Evolutionary conservation across 2,888 invertebrate genomes (phyloP).

Genomic region (Dyspetes luteomarginatus): DNA sequence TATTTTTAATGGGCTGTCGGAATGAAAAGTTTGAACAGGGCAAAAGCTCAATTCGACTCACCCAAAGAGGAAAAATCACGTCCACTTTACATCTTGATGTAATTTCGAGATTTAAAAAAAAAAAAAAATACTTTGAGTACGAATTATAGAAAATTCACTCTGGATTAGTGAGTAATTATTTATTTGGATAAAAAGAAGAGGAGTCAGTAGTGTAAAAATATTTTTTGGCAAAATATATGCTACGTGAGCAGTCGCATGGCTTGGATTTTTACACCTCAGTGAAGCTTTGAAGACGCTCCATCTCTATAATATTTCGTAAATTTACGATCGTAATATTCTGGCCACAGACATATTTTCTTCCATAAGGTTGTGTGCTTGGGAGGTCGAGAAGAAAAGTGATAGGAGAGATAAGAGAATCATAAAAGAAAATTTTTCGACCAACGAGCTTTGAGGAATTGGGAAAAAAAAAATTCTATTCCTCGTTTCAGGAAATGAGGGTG

Average conservation of each 20-base stretch:
- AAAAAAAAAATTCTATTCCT: neutral
- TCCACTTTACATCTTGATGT: neutral
- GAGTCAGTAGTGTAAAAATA: neutral
- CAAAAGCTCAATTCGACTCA: neutral
- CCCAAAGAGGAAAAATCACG: too few relatives aligned
- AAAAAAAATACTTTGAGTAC: too few relatives aligned
- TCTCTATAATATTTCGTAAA: neutral
- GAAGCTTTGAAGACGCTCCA: neutral
- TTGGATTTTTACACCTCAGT: neutral
- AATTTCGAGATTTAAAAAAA: neutral
- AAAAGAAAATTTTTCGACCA: neutral
- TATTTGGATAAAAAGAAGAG: neutral
- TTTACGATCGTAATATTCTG: neutral
- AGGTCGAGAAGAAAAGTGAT: neutral
- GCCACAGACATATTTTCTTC: neutral
- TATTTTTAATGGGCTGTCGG: neutral
- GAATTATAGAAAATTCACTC: neutral
- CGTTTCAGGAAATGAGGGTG: neutral
- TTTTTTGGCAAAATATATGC: neutral
- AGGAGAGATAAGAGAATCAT: neutral
- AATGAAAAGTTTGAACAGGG: neutral
- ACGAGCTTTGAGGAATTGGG: neutral
- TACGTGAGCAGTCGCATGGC: neutral
- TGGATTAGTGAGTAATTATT: neutral
- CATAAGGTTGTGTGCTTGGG: neutral